These are phyloP conservation scores for Netelia melanura DNA, from an alignment of 2,888 invertebrate species.

Conservation along the genomic window DNA sequence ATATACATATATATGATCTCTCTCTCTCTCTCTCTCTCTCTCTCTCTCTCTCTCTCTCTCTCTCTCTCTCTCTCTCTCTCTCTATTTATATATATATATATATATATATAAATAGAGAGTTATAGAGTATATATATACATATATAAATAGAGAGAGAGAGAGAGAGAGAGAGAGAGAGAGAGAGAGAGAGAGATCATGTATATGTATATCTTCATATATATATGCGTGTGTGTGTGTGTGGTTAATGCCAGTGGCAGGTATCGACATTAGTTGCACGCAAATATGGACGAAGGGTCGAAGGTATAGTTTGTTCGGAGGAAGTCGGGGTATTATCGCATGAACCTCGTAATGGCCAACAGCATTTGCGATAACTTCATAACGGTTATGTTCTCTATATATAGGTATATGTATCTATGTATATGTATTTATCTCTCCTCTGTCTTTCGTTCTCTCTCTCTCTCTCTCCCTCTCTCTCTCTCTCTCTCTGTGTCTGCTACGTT, in stretches of 20 bases:
- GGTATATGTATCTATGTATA: not conserved
- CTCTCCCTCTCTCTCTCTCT: not conserved
- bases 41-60: no score
- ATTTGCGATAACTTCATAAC: constrained; percentile 63
- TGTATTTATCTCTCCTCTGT: no score
- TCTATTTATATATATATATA: no score
- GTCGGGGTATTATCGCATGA: not conserved
- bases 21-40: no score
- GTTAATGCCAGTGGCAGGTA: constrained; percentile 40
- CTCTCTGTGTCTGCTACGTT: not conserved
- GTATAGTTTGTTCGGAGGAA: constrained; percentile 11
- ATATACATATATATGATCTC: no score
- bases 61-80: no score
- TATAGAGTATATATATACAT: not conserved
- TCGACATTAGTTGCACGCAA: not conserved
- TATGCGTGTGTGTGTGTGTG: not conserved
- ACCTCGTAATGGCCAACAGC: constrained; percentile 23
- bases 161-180: no score
- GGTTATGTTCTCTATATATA: constrained; percentile 29
- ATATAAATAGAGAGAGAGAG: not conserved
- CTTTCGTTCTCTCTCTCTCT: not conserved
- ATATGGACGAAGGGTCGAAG: constrained; percentile 24
- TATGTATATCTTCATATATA: not conserved
- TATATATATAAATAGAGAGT: no score
- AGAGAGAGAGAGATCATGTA: not conserved